A percentile compares a stretch with the other conserved stretches of the same genome.
phyloP scores from a whole-genome alignment of 2,888 invertebrate species.

The Epinotia ramella region DNA sequence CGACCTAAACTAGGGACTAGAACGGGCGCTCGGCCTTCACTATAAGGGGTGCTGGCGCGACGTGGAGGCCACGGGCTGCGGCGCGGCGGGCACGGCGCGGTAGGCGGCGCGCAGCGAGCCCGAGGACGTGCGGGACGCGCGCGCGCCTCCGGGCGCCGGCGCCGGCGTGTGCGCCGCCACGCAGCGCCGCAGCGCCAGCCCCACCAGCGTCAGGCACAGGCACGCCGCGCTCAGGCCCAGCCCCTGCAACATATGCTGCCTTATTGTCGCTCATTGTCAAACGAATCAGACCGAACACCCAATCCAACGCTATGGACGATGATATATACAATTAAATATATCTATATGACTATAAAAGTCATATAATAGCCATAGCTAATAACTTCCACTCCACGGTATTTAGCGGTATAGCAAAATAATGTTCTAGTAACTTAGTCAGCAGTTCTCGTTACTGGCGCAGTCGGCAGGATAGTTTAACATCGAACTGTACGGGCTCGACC shows the following conservation, averaged over 20 bases:
- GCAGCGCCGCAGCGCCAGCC: constrained; percentile 49
- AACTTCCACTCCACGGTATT: no score
- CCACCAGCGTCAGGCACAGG: constrained; percentile 51
- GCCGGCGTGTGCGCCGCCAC: constrained; percentile 29
- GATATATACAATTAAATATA: no score
- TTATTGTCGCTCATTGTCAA: no score
- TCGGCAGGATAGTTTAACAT: background rate
- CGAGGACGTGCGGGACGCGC: constrained; percentile 15
- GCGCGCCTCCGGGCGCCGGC: constrained; percentile 43
- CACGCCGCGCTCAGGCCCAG: constrained; percentile 58
- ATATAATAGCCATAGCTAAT: no score
- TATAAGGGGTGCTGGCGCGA: constrained; percentile 69
- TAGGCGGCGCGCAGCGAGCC: constrained; percentile 52
- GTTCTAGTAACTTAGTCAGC: no score
- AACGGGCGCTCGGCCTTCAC: constrained; percentile 61
- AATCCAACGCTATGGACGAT: no score
- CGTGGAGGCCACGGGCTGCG: constrained; percentile 60
- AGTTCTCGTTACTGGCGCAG: background rate
- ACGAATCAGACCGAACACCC: no score
- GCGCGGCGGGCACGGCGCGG: constrained; percentile 60
- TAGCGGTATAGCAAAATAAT: no score
- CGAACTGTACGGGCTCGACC: background rate
- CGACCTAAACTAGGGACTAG: constrained; percentile 6
- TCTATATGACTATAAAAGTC: no score
- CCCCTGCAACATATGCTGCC: constrained; percentile 53